A percentile compares a stretch with the other conserved stretches of the same genome.
Conservation (phyloP, 1,140 invertebrate genomes). For the Camponotus floridanus region DNA sequence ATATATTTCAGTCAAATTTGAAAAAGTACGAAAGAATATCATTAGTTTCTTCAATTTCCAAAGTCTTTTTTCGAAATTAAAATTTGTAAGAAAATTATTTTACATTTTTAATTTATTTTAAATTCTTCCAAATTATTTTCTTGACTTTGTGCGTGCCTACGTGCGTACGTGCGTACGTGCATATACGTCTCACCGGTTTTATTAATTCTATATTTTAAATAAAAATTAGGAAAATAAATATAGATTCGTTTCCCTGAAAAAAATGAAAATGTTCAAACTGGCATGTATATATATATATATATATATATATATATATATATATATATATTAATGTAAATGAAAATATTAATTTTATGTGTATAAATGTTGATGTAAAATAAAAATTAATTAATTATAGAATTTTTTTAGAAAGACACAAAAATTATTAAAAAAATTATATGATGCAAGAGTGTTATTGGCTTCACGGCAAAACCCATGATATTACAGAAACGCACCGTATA, state of each 20-base stretch:
- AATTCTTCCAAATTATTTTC: background rate
- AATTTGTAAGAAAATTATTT: background rate
- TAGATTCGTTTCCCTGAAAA: too few relatives aligned
- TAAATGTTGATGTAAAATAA: background rate
- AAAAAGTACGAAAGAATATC: background rate
- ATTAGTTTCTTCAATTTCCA: background rate
- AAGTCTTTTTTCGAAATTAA: background rate
- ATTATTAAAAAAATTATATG: background rate
- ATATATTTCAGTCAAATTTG: background rate
- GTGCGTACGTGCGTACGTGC: too few relatives aligned
- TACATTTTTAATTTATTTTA: background rate
- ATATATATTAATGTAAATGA: background rate
- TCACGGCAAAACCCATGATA: constrained; percentile 66
- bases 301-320: background rate
- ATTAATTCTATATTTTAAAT: too few relatives aligned
- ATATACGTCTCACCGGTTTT: too few relatives aligned
- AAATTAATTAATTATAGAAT: background rate
- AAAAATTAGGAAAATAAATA: too few relatives aligned
- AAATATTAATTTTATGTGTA: background rate
- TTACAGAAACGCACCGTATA: constrained; percentile 48
- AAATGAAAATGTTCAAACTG: too few relatives aligned
- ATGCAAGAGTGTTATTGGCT: constrained; percentile 15
- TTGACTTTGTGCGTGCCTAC: too few relatives aligned
- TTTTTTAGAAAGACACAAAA: background rate
- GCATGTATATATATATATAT: background rate